These are phyloP conservation scores for Acestrorhynchus altus DNA, from an alignment of 2,797 vertebrate species.

Conservation along the genomic window DNA sequence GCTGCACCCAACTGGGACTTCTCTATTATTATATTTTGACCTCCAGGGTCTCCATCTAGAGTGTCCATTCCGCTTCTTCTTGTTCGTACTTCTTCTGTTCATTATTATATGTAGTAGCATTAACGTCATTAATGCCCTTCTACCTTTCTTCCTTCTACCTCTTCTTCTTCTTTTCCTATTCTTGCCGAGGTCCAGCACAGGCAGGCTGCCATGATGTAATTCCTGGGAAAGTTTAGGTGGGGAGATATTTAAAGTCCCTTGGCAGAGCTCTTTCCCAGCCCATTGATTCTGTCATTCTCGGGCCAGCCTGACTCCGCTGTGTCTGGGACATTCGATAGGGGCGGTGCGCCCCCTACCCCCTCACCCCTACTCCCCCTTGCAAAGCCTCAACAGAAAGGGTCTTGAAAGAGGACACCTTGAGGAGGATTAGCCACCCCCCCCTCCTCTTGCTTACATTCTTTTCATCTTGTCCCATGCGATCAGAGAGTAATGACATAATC, in stretches of 20 bases:
- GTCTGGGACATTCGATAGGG: conserved; percentile 85
- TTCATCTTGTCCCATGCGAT: conserved; percentile 80
- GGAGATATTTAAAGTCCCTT: conserved; percentile 77
- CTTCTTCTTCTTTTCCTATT: conserved; percentile 12
- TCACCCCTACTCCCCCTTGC: conserved; percentile 67
- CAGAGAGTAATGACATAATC: conserved; percentile 82
- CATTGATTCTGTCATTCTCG: conserved; percentile 83
- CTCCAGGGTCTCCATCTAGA: conserved; percentile 35
- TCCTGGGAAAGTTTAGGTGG: conserved; percentile 78
- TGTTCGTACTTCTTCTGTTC: not conserved
- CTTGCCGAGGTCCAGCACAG: conserved; percentile 54
- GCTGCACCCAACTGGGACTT: conserved; percentile 57
- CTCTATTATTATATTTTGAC: conserved; percentile 25
- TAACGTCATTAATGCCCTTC: not conserved
- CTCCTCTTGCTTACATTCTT: conserved; percentile 72
- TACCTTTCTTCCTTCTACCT: not conserved
- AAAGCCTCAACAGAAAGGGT: conserved; percentile 80
- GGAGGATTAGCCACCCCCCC: conserved; percentile 73
- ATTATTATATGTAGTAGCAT: not conserved
- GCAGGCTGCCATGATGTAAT: conserved; percentile 75
- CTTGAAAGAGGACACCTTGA: conserved; percentile 83
- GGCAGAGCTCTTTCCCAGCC: conserved; percentile 76
- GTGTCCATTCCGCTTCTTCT: conserved; percentile 11
- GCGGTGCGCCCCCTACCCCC: conserved; percentile 67
- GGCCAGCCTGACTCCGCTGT: conserved; percentile 79